Base-by-base conservation (phyloP, 2,888 invertebrate species). In the Phania funesta region DNA sequence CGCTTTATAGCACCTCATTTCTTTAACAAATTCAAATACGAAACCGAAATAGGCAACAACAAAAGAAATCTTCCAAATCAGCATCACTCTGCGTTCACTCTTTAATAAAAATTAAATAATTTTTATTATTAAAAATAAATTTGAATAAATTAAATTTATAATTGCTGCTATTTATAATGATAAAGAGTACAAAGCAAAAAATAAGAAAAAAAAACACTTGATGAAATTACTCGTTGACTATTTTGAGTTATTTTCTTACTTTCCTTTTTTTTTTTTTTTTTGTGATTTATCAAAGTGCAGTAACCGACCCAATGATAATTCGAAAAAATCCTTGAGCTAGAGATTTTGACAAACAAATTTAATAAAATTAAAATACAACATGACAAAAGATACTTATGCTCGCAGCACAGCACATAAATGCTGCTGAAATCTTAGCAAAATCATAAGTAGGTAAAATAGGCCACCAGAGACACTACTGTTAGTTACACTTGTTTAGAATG, bases 311-410 rank as follows among this genome's bases (percentile, higher is more conserved):
- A 44, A 50, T 75, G 87, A 88, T 88, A 88, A 88, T 85, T 83
- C 13, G 18, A 54, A 68, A 56, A 87, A 87, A 84, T 85, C 87
- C 87, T 88, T 88, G 87, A 88, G 87, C 88, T 88, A 88, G 87
- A 84, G 85, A 76, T 86, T 84, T 74, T 32, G 1, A 38, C 44
- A 52, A 46, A 29, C 5, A 48, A 44, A 46, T 38, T 22, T 18
- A 13, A 13, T 16, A 58, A 44, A 26, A 13, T n/a, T 16, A 58
- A 44, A 26, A 54, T 16, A 1, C 11, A 38, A 2, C 32, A 18
- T 41, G 20, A 32, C 11, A 29, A 44, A 64, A 62, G 13, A 20
- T 38, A 67, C 54, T 67, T 62, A 74, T 71, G 70, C 32, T 75
- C 20, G 9, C 26, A 80, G 46, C 75, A 68, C 22, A 50, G 48